Conservation (phyloP, 1,140 invertebrate genomes). For the Macrobrachium rosenbergii region DNA sequence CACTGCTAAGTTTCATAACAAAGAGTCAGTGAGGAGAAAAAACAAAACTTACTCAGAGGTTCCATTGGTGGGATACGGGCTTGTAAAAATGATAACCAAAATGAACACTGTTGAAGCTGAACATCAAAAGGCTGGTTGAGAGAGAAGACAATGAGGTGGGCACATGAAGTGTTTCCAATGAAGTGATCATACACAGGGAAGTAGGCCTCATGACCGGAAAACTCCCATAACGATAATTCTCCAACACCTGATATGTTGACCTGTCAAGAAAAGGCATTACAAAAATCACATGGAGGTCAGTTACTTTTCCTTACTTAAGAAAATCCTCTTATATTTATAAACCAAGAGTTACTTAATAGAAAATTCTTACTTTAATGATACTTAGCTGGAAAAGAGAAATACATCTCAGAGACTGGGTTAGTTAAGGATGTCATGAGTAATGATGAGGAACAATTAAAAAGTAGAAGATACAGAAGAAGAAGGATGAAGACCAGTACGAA, state of each 20-base stretch:
- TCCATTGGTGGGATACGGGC: constrained; percentile 78
- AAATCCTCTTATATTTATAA: too few species aligned
- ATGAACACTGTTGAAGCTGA: constrained; percentile 81
- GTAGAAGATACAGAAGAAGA: too few species aligned
- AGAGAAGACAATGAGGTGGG: constrained; percentile 83
- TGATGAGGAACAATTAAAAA: too few species aligned
- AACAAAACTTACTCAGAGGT: constrained; percentile 76
- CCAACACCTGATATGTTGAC: constrained; percentile 73
- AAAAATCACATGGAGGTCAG: too few species aligned
- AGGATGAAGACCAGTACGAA: too few species aligned
- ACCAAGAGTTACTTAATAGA: too few species aligned
- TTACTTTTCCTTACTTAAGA: too few species aligned
- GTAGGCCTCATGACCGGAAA: constrained; percentile 86
- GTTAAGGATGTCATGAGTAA: too few species aligned
- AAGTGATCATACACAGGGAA: constrained; percentile 85
- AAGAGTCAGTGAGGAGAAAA: neutral
- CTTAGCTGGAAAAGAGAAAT: constrained; percentile 69
- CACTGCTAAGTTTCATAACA: neutral
- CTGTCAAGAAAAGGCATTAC: too few species aligned
- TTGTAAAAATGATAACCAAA: constrained; percentile 86
- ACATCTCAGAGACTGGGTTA: neutral
- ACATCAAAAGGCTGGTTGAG: constrained; percentile 80
- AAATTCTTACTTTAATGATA: too few species aligned
- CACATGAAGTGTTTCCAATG: constrained; percentile 78
- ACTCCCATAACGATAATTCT: constrained; percentile 84